Percentiles rank a stretch among this genome's conserved stretches.
phyloP scores from a whole-genome alignment of 2,113 vertebrate genomes.

The Xenopus borealis region DNA sequence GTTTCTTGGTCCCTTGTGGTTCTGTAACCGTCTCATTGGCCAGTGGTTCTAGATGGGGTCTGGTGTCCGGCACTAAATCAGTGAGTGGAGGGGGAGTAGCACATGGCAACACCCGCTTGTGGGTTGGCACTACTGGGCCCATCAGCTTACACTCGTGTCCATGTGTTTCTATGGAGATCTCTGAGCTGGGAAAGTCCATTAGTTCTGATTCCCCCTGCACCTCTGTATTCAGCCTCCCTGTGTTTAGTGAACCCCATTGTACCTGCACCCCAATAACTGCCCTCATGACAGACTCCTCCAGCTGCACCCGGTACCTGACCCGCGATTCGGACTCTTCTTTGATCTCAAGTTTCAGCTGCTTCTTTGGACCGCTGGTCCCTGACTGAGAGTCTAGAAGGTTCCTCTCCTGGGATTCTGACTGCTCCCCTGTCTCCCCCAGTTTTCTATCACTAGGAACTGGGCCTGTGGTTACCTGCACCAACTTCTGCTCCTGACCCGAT shows the following conservation, averaged over 20 bases:
- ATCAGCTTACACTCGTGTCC: not conserved
- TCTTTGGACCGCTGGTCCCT: not conserved
- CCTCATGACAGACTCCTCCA: not conserved
- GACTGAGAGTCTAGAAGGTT: not conserved
- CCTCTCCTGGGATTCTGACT: no score
- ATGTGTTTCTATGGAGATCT: no score
- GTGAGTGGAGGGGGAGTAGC: no score
- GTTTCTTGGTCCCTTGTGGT: no score
- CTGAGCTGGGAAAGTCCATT: no score
- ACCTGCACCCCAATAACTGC: not conserved
- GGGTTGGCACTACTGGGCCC: no score
- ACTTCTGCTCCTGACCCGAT: not conserved
- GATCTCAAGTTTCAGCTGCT: not conserved
- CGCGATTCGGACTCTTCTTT: not conserved
- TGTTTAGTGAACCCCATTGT: not conserved
- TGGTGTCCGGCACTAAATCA: no score
- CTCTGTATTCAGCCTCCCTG: no score
- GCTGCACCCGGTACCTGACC: not conserved
- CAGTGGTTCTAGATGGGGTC: no score
- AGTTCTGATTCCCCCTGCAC: not conserved
- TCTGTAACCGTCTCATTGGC: no score
- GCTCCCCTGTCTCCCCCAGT: not conserved
- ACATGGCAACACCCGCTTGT: no score
- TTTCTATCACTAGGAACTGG: not conserved
- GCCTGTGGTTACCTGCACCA: not conserved